Evolutionary conservation across 2,113 vertebrate genomes (phyloP).

Genomic region (Datnioides undecimradiatus): DNA sequence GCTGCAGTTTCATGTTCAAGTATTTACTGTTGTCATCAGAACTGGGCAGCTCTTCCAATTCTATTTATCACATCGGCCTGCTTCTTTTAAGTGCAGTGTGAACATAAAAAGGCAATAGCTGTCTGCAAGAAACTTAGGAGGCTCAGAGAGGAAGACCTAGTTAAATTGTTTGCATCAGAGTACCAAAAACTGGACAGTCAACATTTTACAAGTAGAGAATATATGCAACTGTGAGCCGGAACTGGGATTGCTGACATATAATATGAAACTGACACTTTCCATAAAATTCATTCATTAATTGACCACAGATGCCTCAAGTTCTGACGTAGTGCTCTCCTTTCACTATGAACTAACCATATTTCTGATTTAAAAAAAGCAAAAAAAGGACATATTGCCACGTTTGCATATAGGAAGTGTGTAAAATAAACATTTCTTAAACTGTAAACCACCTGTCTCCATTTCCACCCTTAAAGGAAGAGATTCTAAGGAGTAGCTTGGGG

Average conservation of each 20-base stretch:
- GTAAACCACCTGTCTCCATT: slow-evolving; percentile 13
- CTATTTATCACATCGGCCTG: slow-evolving; percentile 29
- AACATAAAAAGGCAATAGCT: slow-evolving; percentile 12
- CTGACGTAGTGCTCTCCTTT: slow-evolving; percentile 6
- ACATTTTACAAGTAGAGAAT: slow-evolving; percentile 28
- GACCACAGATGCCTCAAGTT: slow-evolving; percentile 29
- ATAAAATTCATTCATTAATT: slow-evolving; percentile 39
- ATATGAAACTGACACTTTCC: slow-evolving; percentile 39
- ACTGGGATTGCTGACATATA: slow-evolving; percentile 37
- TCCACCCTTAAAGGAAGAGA: slow-evolving; percentile 26
- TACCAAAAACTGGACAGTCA: slow-evolving; percentile 5
- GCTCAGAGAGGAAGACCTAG: slow-evolving; percentile 27
- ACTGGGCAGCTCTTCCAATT: slow-evolving; percentile 4
- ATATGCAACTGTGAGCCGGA: slow-evolving; percentile 29
- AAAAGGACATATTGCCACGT: slow-evolving; percentile 5
- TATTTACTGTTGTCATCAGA: slow-evolving; percentile 54
- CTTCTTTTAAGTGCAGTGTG: slow-evolving; percentile 21
- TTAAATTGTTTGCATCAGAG: slow-evolving; percentile 56
- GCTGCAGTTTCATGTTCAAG: slow-evolving; percentile 27
- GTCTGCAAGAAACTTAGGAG: slow-evolving; percentile 7
- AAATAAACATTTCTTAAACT: slow-evolving; percentile 5
- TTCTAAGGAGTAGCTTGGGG: slow-evolving; percentile 35
- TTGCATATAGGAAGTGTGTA: slow-evolving; percentile 4
- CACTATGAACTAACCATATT: neutral
- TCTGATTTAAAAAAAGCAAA: neutral